A percentile compares a stretch with the other conserved stretches of the same genome.
Evolutionary conservation across 2,888 invertebrate species (phyloP).

Genomic region (Drosophila buzzatii): DNA sequence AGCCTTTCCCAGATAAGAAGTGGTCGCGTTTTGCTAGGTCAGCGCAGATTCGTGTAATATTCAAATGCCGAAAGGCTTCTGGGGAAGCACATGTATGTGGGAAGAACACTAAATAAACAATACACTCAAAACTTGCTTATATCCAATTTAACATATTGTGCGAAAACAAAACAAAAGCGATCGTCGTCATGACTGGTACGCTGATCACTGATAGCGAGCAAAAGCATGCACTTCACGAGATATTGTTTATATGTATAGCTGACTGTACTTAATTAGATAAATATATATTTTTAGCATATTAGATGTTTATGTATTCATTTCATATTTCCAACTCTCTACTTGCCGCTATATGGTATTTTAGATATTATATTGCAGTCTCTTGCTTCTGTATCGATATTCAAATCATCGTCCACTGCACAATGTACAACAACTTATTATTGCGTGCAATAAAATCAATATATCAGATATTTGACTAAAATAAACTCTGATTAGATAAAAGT

Average conservation of each 20-base stretch:
- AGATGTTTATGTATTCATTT: not conserved
- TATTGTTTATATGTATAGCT: not conserved
- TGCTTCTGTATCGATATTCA: not conserved
- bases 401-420: not conserved
- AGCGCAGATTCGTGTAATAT: not conserved
- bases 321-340: not conserved
- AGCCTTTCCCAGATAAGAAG: conserved; percentile 56
- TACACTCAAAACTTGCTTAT: conserved; percentile 13
- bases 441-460: not conserved
- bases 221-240: not conserved
- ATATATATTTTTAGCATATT: not conserved
- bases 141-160: conserved; percentile 4
- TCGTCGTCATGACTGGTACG: conserved; percentile 27
- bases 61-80: conserved; percentile 3
- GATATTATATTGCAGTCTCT: not conserved
- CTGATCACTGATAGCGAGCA: conserved; percentile 20
- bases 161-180: conserved; percentile 39
- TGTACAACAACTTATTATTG: too few species aligned
- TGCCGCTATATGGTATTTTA: not conserved
- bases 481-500: conserved; percentile 3
- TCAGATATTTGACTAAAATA: not conserved
- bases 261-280: not conserved
- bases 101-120: conserved; percentile 10
- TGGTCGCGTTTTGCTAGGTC: not conserved
- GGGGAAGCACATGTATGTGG: conserved; percentile 32